Evolutionary conservation across 2,113 vertebrate species (phyloP).

Genomic region (Meleagris gallopavo): DNA sequence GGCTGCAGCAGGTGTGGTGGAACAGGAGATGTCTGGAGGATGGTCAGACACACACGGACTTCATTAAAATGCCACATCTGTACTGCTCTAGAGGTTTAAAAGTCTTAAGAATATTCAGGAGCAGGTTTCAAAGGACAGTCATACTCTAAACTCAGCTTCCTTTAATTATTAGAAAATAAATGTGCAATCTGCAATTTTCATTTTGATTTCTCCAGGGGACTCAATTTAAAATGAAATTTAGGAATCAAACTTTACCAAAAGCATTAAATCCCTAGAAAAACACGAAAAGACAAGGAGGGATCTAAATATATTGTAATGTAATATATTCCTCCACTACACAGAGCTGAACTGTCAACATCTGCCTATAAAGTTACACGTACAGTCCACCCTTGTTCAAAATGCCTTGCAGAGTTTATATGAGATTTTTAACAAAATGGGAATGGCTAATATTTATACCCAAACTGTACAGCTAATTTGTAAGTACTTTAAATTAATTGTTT

Average conservation of each 20-base stretch:
- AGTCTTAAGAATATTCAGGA: constrained; percentile 63
- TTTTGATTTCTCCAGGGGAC: constrained; percentile 10
- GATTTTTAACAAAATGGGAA: constrained; percentile 20
- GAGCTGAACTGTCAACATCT: neutral
- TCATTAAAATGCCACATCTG: constrained; percentile 52
- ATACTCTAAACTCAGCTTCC: constrained; percentile 31
- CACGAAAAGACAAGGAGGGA: neutral
- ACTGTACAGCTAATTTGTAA: neutral
- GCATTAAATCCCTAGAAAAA: neutral
- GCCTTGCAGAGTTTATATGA: neutral
- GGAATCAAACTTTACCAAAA: neutral
- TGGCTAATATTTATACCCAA: constrained; percentile 1
- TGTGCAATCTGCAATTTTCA: neutral
- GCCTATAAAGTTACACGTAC: neutral
- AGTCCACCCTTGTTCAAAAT: neutral
- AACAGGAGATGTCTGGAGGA: constrained; percentile 65
- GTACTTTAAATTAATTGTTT: constrained; percentile 42
- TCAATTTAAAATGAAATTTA: neutral
- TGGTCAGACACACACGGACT: neutral
- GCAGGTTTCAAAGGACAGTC: constrained; percentile 44
- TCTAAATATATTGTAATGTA: neutral
- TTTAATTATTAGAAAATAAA: constrained; percentile 6
- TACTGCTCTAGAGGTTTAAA: constrained; percentile 54
- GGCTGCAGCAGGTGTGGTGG: constrained; percentile 25
- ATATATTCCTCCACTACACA: neutral